phyloP scores from a whole-genome alignment of 2,888 invertebrate genomes.

The Norana najaformis region DNA sequence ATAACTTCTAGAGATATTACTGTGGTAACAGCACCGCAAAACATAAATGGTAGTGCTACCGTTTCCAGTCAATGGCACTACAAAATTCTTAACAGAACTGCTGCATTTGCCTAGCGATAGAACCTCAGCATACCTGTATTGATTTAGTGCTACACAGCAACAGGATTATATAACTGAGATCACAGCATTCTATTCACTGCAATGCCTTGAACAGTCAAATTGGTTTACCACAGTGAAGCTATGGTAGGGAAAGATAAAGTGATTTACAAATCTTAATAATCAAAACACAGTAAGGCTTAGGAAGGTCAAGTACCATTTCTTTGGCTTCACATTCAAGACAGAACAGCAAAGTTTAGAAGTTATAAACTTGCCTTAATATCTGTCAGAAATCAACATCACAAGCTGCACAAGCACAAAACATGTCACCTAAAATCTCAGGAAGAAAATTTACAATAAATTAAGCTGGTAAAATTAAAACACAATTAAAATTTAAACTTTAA shows the following conservation, averaged over 20 bases:
- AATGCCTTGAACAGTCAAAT: background rate
- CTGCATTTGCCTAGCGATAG: background rate
- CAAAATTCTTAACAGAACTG: background rate
- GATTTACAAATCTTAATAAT: background rate
- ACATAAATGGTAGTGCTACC: background rate
- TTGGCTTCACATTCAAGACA: background rate
- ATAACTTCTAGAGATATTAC: background rate
- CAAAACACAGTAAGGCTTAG: background rate
- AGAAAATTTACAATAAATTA: background rate
- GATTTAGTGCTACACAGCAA: no score
- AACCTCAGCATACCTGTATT: background rate
- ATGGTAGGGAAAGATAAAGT: background rate
- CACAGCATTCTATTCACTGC: background rate
- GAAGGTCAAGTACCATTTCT: background rate
- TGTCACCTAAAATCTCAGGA: background rate
- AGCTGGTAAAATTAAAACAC: background rate
- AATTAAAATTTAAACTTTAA: background rate
- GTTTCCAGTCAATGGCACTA: background rate
- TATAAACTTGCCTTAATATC: background rate
- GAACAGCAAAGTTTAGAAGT: background rate
- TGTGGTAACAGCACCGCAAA: background rate
- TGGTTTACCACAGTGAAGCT: background rate
- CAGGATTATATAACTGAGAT: background rate
- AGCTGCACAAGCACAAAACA: background rate
- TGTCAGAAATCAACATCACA: constrained; percentile 6